Conservation (phyloP, 2,797 vertebrate genomes). For the Hippopotamyrus pictus region DNA sequence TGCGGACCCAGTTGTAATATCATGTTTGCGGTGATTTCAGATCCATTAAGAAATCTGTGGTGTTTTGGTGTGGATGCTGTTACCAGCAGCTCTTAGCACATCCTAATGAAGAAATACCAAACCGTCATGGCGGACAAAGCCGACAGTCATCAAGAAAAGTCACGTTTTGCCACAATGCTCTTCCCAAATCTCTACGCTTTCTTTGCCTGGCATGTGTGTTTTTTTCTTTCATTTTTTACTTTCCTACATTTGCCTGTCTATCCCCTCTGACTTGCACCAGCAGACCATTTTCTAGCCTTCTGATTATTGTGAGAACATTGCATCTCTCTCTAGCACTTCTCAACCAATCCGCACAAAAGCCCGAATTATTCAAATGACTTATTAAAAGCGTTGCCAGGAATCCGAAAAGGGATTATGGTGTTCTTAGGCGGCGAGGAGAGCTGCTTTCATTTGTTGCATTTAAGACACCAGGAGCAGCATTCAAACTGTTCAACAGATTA, state of each 20-base stretch:
- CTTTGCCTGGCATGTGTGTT: background rate
- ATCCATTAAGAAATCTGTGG: background rate
- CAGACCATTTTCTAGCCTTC: background rate
- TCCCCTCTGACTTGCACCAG: background rate
- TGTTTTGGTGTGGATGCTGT: background rate
- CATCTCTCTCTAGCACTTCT: background rate
- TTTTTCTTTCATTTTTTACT: background rate
- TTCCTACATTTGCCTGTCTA: background rate
- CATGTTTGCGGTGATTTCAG: background rate
- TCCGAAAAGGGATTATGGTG: background rate
- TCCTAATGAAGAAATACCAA: background rate
- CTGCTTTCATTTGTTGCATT: background rate
- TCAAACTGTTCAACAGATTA: slow-evolving; percentile 4
- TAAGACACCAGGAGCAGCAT: slow-evolving; percentile 2
- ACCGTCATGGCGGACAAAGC: background rate
- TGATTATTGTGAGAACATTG: background rate
- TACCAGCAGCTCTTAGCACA: background rate
- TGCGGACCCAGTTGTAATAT: background rate
- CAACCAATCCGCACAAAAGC: background rate
- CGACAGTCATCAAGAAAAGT: background rate
- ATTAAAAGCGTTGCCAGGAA: background rate
- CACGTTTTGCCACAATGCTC: background rate
- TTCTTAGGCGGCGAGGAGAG: background rate
- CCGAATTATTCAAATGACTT: slow-evolving; percentile 1
- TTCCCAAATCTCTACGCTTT: background rate